These are phyloP conservation scores for Stenurella melanura DNA, from an alignment of 2,888 invertebrate genomes.

Conservation along the genomic window DNA sequence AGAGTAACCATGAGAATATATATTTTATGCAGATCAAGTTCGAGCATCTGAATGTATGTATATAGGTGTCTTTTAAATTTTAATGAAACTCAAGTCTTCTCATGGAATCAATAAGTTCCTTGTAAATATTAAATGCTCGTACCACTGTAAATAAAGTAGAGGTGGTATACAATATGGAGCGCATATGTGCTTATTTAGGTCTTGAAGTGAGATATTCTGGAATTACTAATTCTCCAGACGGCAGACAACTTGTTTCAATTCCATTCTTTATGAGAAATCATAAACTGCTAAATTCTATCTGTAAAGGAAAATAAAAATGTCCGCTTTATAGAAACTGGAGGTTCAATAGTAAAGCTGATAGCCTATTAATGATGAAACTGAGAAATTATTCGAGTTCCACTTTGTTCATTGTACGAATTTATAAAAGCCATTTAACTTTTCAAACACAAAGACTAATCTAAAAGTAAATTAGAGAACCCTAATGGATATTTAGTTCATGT, in stretches of 20 bases:
- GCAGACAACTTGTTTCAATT: not conserved
- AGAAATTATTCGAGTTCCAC: too few relatives aligned
- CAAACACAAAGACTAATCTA: too few relatives aligned
- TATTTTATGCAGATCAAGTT: conserved; percentile 49
- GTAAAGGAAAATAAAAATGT: not conserved
- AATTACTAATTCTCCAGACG: conserved; percentile 7
- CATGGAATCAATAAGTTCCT: conserved; percentile 27
- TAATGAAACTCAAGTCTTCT: conserved; percentile 20
- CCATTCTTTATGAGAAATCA: conserved; percentile 8
- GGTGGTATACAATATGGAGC: conserved; percentile 12
- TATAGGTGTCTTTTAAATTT: conserved; percentile 34
- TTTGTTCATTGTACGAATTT: too few relatives aligned
- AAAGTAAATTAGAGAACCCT: too few relatives aligned
- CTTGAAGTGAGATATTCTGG: not conserved
- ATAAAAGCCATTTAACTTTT: too few relatives aligned
- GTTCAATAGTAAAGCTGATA: too few relatives aligned
- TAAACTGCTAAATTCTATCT: not conserved
- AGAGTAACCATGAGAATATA: conserved; percentile 44
- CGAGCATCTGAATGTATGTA: conserved; percentile 31
- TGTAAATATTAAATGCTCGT: conserved; percentile 27
- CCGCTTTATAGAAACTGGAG: too few relatives aligned
- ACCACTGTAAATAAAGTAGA: not conserved
- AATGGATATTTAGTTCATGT: too few relatives aligned
- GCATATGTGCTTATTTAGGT: conserved; percentile 17
- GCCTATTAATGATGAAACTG: too few relatives aligned